phyloP scores from a whole-genome alignment of 1,140 invertebrate genomes.

The Dinoponera quadriceps region DNA sequence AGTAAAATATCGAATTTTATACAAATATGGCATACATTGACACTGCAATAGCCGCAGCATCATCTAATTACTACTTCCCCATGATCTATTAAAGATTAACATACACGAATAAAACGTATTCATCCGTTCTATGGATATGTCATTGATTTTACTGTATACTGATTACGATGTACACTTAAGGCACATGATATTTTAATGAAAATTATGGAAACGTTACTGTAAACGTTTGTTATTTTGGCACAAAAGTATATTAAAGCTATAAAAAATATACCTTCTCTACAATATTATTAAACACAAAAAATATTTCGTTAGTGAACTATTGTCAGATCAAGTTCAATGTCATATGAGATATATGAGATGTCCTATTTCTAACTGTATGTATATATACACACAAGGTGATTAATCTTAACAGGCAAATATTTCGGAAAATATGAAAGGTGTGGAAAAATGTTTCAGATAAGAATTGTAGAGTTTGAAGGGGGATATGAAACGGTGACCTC shows the following conservation, averaged over 20 bases:
- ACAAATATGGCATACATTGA: conserved; percentile 12
- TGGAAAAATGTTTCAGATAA: no score
- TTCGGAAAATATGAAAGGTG: no score
- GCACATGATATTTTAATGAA: conserved; percentile 21
- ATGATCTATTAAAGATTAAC: neutral
- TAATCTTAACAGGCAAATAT: no score
- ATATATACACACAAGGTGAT: no score
- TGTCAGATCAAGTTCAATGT: neutral
- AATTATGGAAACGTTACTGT: conserved; percentile 15
- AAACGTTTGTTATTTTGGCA: conserved; percentile 46
- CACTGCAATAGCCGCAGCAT: conserved; percentile 13
- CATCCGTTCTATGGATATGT: conserved; percentile 1
- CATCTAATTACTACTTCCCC: conserved; percentile 8
- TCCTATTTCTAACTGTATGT: no score
- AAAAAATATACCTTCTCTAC: conserved; percentile 16
- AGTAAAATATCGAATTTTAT: neutral
- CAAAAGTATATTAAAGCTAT: conserved; percentile 26
- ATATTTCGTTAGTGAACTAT: conserved; percentile 34
- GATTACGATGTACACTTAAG: conserved; percentile 26
- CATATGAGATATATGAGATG: neutral
- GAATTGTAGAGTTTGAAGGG: no score
- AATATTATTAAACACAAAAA: conserved; percentile 33
- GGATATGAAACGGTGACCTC: no score
- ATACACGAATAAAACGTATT: conserved; percentile 16
- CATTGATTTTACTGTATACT: neutral